phyloP scores from a whole-genome alignment of 2,888 invertebrate genomes.

The Brachycybe producta region DNA sequence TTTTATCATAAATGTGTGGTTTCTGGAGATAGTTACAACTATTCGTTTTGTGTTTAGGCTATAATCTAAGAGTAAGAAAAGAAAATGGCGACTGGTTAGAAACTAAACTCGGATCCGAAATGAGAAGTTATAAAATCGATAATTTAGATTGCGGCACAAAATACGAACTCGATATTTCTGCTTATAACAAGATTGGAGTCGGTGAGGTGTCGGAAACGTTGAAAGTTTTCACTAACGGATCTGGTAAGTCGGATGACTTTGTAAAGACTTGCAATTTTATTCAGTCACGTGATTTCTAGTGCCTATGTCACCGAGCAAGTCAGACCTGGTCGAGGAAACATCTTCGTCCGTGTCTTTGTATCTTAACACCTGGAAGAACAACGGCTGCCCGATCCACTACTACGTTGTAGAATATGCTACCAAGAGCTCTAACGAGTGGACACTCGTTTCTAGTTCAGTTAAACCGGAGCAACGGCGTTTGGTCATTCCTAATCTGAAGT shows the following conservation, averaged over 20 bases:
- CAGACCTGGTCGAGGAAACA: slow-evolving; percentile 15
- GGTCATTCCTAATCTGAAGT: slow-evolving; percentile 11
- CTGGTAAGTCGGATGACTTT: slow-evolving; percentile 2
- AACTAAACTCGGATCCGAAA: background rate
- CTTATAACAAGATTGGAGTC: slow-evolving; percentile 16
- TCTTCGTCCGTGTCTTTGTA: slow-evolving; percentile 7
- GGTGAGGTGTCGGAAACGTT: slow-evolving; percentile 9
- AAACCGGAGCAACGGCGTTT: slow-evolving; percentile 14
- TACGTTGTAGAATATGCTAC: slow-evolving; percentile 14
- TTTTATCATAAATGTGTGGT: too few species aligned
- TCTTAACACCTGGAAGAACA: slow-evolving; percentile 14
- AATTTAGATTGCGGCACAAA: slow-evolving; percentile 19
- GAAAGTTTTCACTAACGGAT: slow-evolving; percentile 16
- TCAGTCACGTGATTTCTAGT: slow-evolving; percentile 7
- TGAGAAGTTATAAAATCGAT: slow-evolving; percentile 12
- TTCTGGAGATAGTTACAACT: background rate
- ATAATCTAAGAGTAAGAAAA: background rate
- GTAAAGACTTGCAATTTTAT: too few species aligned
- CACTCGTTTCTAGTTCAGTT: slow-evolving; percentile 5
- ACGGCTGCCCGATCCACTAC: slow-evolving; percentile 14
- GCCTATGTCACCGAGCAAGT: slow-evolving; percentile 12
- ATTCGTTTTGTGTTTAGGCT: too few species aligned
- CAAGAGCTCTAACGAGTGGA: slow-evolving; percentile 10
- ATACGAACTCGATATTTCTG: slow-evolving; percentile 16
- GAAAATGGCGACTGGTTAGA: slow-evolving; percentile 5